These are phyloP conservation scores for Drosophila teissieri DNA, from an alignment of 1,140 invertebrate species.

Conservation along the genomic window DNA sequence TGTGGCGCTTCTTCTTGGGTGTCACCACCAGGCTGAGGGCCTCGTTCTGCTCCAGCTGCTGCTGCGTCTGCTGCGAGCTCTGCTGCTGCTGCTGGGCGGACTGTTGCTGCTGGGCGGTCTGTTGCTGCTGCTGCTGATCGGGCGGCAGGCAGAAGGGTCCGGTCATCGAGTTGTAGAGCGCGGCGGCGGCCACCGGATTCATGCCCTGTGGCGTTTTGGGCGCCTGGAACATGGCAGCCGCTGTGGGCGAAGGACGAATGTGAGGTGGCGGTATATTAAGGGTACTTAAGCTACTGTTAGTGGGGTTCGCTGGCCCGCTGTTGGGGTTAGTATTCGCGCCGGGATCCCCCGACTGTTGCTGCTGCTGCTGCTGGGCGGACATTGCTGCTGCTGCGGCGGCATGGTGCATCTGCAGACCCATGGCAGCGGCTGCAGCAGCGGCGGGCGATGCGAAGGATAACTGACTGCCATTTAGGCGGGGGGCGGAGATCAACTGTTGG, in stretches of 20 bases:
- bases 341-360: slow-evolving; percentile 53
- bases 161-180: slow-evolving; percentile 87
- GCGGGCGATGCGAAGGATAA: slow-evolving; percentile 80
- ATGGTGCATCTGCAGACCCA: slow-evolving; percentile 83
- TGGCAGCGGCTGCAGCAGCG: slow-evolving; percentile 80
- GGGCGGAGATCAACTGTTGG: slow-evolving; percentile 78
- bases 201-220: slow-evolving; percentile 90
- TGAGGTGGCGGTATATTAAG: slow-evolving; percentile 88
- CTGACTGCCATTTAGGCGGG: slow-evolving; percentile 79
- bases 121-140: slow-evolving; percentile 72
- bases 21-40: slow-evolving; percentile 96
- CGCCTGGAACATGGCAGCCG: slow-evolving; percentile 91
- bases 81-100: slow-evolving; percentile 85
- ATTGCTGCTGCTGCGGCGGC: slow-evolving; percentile 81
- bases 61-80: slow-evolving; percentile 85
- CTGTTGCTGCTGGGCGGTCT: slow-evolving; percentile 64
- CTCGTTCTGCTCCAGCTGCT: slow-evolving; percentile 93
- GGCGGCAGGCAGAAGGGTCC: slow-evolving; percentile 88
- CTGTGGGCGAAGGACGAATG: slow-evolving; percentile 88
- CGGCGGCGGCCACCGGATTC: slow-evolving; percentile 87
- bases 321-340: slow-evolving; percentile 50
- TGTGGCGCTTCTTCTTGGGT: slow-evolving; percentile 97
- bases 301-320: slow-evolving; percentile 63
- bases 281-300: slow-evolving; percentile 84
- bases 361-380: slow-evolving; percentile 71